Conservation (phyloP, 2,888 invertebrate genomes). For the Agrochola lychnidis region DNA sequence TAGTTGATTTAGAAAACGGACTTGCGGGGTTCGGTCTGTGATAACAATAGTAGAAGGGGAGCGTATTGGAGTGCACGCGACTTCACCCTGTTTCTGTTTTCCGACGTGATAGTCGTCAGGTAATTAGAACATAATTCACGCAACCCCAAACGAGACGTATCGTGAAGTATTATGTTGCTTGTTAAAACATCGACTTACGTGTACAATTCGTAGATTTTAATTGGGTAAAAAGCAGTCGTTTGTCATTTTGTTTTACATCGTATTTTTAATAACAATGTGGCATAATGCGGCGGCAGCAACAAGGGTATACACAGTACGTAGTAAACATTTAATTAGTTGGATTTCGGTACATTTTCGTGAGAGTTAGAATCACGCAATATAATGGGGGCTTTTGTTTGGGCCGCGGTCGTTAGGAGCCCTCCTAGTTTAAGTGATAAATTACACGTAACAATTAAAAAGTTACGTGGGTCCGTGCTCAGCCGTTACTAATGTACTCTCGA, state of each 20-base stretch:
- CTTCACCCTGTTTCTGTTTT: constrained; percentile 69
- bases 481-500: constrained; percentile 61
- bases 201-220: constrained; percentile 63
- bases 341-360: constrained; percentile 79
- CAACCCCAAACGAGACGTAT: constrained; percentile 55
- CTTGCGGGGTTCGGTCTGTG: constrained; percentile 59
- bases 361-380: constrained; percentile 81
- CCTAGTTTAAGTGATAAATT: constrained; percentile 80
- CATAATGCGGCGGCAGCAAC: constrained; percentile 62
- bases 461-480: constrained; percentile 58
- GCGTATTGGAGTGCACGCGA: constrained; percentile 74
- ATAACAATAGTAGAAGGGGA: constrained; percentile 72
- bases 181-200: constrained; percentile 52
- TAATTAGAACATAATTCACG: constrained; percentile 75
- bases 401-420: constrained; percentile 69
- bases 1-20: constrained; percentile 59
- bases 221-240: constrained; percentile 68
- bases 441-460: constrained; percentile 75
- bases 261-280: constrained; percentile 61
- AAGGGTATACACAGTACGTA: constrained; percentile 70
- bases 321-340: constrained; percentile 86
- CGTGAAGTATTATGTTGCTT: constrained; percentile 23
- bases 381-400: constrained; percentile 76
- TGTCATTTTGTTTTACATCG: constrained; percentile 69
- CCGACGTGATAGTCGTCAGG: constrained; percentile 69